phyloP scores from a whole-genome alignment of 2,113 vertebrate species.

The Megaceryle maxima region DNA sequence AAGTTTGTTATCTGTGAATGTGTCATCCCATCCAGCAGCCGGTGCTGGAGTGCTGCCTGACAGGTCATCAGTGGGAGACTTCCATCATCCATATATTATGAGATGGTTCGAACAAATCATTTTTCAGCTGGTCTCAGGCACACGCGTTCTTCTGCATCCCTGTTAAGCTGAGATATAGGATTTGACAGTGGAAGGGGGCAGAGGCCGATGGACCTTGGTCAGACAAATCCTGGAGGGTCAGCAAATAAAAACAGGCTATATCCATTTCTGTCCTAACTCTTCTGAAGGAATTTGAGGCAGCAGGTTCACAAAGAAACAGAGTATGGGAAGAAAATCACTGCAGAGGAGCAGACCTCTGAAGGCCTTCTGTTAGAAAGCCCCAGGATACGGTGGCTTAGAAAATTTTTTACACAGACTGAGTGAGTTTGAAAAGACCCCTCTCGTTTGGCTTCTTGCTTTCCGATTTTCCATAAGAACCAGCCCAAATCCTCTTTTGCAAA shows the following conservation, averaged over 20 bases:
- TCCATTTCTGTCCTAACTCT: not conserved
- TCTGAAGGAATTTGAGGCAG: not conserved
- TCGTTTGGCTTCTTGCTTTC: not conserved
- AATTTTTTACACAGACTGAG: not conserved
- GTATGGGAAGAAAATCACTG: not conserved
- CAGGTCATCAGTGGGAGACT: slow-evolving; percentile 20
- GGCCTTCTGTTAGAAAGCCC: not conserved
- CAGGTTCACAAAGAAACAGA: not conserved
- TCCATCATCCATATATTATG: slow-evolving; percentile 38
- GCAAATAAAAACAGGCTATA: not conserved
- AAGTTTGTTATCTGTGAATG: slow-evolving; percentile 43
- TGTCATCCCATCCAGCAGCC: slow-evolving; percentile 44
- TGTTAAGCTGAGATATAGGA: not conserved
- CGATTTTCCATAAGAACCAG: not conserved
- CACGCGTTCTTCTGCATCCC: not conserved
- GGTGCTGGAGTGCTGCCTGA: slow-evolving; percentile 31
- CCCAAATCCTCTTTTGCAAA: not conserved
- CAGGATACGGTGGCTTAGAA: not conserved
- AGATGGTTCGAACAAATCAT: not conserved
- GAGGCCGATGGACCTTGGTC: not conserved
- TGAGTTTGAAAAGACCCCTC: not conserved
- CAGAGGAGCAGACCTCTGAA: not conserved
- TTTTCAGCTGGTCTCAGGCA: not conserved
- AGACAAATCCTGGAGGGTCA: not conserved
- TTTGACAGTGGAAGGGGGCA: not conserved